phyloP scores from a whole-genome alignment of 2,113 vertebrate genomes.

The Apistogramma diplotaenia region DNA sequence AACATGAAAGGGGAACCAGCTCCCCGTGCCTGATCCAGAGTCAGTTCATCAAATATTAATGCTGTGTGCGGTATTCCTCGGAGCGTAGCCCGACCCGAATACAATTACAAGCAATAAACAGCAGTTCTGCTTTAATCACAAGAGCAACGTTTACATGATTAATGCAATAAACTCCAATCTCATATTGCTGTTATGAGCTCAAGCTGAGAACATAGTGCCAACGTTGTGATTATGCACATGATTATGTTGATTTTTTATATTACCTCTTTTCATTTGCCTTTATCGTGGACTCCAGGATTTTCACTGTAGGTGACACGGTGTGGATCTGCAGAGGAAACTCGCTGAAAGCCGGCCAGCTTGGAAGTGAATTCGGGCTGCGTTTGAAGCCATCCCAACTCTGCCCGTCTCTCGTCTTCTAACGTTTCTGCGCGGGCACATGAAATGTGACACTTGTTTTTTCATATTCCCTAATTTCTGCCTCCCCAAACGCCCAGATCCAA shows the following conservation, averaged over 20 bases:
- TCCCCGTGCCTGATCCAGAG: conserved; percentile 54
- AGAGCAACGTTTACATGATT: conserved; percentile 73
- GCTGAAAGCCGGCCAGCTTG: not conserved
- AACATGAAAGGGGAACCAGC: conserved; percentile 47
- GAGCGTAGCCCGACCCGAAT: conserved; percentile 69
- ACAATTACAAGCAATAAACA: conserved; percentile 78
- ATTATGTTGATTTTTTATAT: conserved; percentile 68
- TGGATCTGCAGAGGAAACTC: not conserved
- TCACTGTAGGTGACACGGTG: not conserved
- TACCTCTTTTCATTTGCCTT: conserved; percentile 66
- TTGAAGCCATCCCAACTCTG: conserved; percentile 24
- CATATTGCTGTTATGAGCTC: conserved; percentile 68
- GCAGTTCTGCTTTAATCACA: conserved; percentile 74
- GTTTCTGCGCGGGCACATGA: not conserved
- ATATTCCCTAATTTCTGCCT: not conserved
- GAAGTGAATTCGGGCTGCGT: conserved; percentile 9
- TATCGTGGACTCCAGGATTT: conserved; percentile 26
- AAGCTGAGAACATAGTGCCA: conserved; percentile 57
- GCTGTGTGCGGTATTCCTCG: conserved; percentile 57
- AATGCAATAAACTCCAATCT: conserved; percentile 72
- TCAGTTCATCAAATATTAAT: conserved; percentile 74
- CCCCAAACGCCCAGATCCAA: not conserved
- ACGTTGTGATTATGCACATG: conserved; percentile 63
- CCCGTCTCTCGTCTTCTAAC: not conserved
- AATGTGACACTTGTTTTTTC: not conserved